phyloP scores from a whole-genome alignment of 2,797 vertebrate species.

The Neoniphon sammara region DNA sequence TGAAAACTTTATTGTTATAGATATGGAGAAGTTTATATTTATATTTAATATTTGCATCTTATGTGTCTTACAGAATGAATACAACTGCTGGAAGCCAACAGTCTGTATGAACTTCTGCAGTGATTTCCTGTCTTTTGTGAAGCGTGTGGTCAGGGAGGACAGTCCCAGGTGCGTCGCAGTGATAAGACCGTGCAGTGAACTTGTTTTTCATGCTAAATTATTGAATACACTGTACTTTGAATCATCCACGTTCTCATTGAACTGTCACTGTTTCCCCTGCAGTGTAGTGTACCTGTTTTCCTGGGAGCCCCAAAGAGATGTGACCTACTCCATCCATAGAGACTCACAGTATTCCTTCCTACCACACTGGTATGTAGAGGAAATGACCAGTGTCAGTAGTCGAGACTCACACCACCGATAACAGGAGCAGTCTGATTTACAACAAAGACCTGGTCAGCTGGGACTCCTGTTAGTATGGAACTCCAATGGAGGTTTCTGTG shows the following conservation, averaged over 20 bases:
- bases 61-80: conserved; percentile 81
- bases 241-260: not conserved
- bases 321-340: conserved; percentile 86
- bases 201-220: not conserved
- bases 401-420: conserved; percentile 23
- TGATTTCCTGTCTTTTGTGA: conserved; percentile 88
- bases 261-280: conserved; percentile 22
- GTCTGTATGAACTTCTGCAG: conserved; percentile 95
- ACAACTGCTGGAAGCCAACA: conserved; percentile 91
- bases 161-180: conserved; percentile 80
- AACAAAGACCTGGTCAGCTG: not conserved
- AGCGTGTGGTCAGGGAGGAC: conserved; percentile 83
- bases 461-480: not conserved
- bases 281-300: conserved; percentile 90
- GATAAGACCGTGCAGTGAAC: not conserved
- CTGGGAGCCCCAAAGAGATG: conserved; percentile 86
- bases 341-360: conserved; percentile 85
- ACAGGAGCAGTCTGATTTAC: conserved; percentile 30
- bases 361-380: conserved; percentile 87
- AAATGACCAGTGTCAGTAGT: conserved; percentile 53
- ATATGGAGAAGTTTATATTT: not conserved
- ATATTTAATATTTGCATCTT: not conserved
- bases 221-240: not conserved
- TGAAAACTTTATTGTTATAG: not conserved
- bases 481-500: conserved; percentile 27